phyloP scores from a whole-genome alignment of 2,888 invertebrate genomes.

The Rhynchonema sp. region DNA sequence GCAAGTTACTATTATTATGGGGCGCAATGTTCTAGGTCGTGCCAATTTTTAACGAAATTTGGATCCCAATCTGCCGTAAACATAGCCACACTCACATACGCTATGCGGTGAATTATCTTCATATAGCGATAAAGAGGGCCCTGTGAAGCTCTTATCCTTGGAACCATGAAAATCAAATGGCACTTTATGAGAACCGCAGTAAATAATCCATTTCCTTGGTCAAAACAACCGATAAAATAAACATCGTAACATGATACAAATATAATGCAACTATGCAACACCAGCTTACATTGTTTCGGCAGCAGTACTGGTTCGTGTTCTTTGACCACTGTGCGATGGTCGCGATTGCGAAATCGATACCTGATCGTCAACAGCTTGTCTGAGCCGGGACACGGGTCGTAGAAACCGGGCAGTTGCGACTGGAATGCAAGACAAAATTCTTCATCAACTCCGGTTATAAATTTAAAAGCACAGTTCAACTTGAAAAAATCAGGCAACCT shows the following conservation, averaged over 20 bases:
- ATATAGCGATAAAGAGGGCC: too few species aligned
- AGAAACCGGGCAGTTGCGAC: conserved; percentile 84
- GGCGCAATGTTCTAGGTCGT: too few species aligned
- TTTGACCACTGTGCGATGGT: conserved; percentile 51
- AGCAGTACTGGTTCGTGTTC: conserved; percentile 59
- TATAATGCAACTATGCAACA: not conserved
- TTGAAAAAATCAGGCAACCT: conserved; percentile 40
- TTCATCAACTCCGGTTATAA: too few species aligned
- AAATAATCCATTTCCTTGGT: too few species aligned
- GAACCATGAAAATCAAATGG: too few species aligned
- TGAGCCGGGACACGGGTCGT: conserved; percentile 70
- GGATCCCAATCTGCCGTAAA: too few species aligned
- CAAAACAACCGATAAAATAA: not conserved
- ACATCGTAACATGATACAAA: not conserved
- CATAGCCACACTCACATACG: too few species aligned
- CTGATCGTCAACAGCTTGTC: conserved; percentile 63
- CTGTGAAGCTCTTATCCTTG: too few species aligned
- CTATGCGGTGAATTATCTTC: too few species aligned
- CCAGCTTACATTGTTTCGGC: conserved; percentile 44
- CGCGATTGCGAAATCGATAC: conserved; percentile 56
- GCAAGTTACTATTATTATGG: too few species aligned
- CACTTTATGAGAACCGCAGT: too few species aligned
- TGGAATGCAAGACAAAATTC: conserved; percentile 34
- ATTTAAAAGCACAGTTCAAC: not conserved
- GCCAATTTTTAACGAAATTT: too few species aligned